Percentiles rank a stretch among this genome's conserved stretches.
phyloP scores from a whole-genome alignment of 2,113 vertebrate species.

The Xenopus laevis region DNA sequence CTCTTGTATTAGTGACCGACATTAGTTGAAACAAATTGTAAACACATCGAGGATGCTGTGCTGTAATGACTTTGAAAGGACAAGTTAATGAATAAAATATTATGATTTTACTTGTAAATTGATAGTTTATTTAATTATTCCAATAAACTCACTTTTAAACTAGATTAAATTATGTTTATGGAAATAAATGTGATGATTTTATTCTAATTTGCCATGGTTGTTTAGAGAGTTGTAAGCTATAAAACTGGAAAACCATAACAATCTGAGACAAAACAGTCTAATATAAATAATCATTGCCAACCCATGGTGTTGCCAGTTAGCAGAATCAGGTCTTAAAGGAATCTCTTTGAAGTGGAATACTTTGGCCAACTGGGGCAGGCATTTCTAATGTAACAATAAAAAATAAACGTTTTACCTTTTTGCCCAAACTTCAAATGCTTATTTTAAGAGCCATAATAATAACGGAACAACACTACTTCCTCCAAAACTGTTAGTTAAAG shows the following conservation, averaged over 20 bases:
- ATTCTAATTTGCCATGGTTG: constrained; percentile 39
- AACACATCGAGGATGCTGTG: constrained; percentile 46
- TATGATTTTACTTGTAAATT: constrained; percentile 61
- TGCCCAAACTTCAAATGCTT: too few relatives aligned
- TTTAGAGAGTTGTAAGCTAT: constrained; percentile 28
- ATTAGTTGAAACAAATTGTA: constrained; percentile 61
- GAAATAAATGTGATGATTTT: constrained; percentile 44
- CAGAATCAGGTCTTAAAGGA: too few relatives aligned
- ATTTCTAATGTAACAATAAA: too few relatives aligned
- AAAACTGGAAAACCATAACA: constrained; percentile 11
- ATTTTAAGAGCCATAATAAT: too few relatives aligned
- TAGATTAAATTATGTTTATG: constrained; percentile 39
- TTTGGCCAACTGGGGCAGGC: too few relatives aligned
- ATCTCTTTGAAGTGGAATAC: too few relatives aligned
- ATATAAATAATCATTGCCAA: too few relatives aligned
- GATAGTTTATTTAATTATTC: constrained; percentile 60
- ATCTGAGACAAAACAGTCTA: too few relatives aligned
- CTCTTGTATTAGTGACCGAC: constrained; percentile 62
- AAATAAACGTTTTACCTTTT: too few relatives aligned
- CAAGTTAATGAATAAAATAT: constrained; percentile 61
- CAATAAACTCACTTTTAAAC: constrained; percentile 51
- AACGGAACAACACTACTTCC: too few relatives aligned
- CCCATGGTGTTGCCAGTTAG: too few relatives aligned
- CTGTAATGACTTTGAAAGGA: constrained; percentile 60
- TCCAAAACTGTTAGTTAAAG: too few relatives aligned